A percentile compares a stretch with the other conserved stretches of the same genome.
These are phyloP conservation scores for Brachypalpus laphriformis DNA, from an alignment of 2,888 invertebrate genomes.

Conservation along the genomic window DNA sequence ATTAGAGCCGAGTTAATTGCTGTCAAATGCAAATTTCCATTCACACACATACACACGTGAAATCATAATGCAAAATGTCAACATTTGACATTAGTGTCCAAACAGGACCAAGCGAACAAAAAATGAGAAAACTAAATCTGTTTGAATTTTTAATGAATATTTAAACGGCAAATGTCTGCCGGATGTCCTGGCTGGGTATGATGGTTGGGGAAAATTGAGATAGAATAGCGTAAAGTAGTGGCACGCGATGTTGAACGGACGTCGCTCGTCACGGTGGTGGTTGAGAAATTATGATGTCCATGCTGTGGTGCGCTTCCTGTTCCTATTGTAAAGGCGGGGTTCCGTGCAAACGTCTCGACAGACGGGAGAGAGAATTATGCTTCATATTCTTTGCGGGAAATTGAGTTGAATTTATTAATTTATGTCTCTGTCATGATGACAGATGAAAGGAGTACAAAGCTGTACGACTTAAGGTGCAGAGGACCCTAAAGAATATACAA, in stretches of 20 bases:
- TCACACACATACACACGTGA: not conserved
- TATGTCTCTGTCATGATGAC: conserved; percentile 56
- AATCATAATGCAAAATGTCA: conserved; percentile 60
- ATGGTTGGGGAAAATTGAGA: conserved; percentile 63
- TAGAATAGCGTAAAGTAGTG: conserved; percentile 72
- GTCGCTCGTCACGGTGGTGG: no score
- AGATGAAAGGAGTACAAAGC: no score
- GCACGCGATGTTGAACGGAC: conserved; percentile 74
- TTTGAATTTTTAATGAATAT: conserved; percentile 66
- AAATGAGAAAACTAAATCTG: conserved; percentile 48
- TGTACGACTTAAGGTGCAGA: no score
- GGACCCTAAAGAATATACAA: no score
- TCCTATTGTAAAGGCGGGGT: conserved; percentile 26
- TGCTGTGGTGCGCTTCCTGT: no score
- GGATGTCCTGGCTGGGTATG: conserved; percentile 28
- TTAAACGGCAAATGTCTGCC: conserved; percentile 54
- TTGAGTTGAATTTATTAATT: conserved; percentile 53
- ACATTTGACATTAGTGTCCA: conserved; percentile 60
- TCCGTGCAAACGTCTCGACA: conserved; percentile 53
- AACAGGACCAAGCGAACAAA: conserved; percentile 3
- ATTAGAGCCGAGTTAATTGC: conserved; percentile 59
- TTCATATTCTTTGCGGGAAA: conserved; percentile 13
- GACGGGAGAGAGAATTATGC: conserved; percentile 5
- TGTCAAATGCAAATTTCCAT: conserved; percentile 61
- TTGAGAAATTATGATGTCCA: conserved; percentile 59